A percentile compares a stretch with the other conserved stretches of the same genome.
Conservation (phyloP, 2,797 vertebrate genomes). For the Alcedo atthis region DNA sequence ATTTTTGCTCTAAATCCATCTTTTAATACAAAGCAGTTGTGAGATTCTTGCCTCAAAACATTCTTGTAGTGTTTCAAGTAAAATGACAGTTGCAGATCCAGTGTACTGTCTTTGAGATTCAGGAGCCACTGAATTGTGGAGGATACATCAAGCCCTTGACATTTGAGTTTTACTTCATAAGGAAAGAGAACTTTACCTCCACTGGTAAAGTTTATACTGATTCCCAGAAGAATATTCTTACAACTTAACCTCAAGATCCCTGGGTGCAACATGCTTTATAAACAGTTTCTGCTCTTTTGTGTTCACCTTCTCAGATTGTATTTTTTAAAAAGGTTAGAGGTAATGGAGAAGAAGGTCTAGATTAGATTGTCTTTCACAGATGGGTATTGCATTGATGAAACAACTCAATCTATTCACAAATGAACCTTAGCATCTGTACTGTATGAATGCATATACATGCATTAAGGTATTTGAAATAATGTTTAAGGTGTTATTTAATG, state of each 20-base stretch:
- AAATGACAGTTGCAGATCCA: neutral
- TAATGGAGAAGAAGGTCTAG: neutral
- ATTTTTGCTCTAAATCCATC: slow-evolving; percentile 28
- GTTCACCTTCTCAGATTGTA: neutral
- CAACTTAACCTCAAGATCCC: neutral
- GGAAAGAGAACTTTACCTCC: neutral
- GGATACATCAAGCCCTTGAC: neutral
- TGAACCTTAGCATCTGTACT: neutral
- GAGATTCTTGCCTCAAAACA: neutral
- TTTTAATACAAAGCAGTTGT: neutral
- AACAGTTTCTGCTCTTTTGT: neutral
- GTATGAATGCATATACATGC: slow-evolving; percentile 8
- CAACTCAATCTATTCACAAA: neutral
- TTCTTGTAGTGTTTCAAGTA: neutral
- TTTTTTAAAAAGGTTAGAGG: neutral
- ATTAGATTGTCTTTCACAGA: slow-evolving; percentile 4
- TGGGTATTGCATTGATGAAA: neutral
- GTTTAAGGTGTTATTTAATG: neutral
- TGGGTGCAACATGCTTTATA: neutral
- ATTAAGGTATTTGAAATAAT: slow-evolving; percentile 7
- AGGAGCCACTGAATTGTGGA: neutral
- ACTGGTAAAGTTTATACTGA: neutral
- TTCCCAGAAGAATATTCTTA: slow-evolving; percentile 16
- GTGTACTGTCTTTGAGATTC: neutral
- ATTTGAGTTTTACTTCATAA: neutral